phyloP scores from a whole-genome alignment of 2,888 invertebrate species.

The Temnothorax rugatulus region DNA sequence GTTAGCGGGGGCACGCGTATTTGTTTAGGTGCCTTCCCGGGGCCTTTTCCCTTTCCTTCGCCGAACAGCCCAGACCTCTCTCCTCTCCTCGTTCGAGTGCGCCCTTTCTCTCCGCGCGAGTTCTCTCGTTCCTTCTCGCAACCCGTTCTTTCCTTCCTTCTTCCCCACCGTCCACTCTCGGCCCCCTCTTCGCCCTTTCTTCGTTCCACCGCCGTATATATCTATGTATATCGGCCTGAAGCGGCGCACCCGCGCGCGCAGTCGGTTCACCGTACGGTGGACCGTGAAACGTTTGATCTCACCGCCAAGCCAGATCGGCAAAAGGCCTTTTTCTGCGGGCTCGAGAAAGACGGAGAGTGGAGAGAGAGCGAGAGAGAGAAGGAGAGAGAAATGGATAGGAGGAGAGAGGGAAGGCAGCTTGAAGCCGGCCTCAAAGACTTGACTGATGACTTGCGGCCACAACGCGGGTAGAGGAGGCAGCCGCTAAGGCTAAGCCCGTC shows the following conservation, averaged over 20 bases:
- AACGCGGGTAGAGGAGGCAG: slow-evolving; percentile 58
- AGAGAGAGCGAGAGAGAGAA: background rate
- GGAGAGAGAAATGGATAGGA: slow-evolving; percentile 16
- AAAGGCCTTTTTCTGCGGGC: slow-evolving; percentile 81
- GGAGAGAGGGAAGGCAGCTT: slow-evolving; percentile 65
- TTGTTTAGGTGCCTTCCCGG: slow-evolving; percentile 70
- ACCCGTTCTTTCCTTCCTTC: slow-evolving; percentile 50
- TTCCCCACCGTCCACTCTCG: slow-evolving; percentile 24
- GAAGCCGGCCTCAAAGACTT: slow-evolving; percentile 81
- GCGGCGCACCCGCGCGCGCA: slow-evolving; percentile 65
- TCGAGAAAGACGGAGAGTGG: slow-evolving; percentile 44
- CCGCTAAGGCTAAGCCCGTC: slow-evolving; percentile 56
- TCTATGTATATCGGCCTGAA: slow-evolving; percentile 72
- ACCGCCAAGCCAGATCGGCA: slow-evolving; percentile 82
- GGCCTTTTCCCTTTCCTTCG: slow-evolving; percentile 57
- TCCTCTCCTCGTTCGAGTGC: slow-evolving; percentile 24
- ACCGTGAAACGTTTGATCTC: slow-evolving; percentile 80
- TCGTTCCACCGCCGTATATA: slow-evolving; percentile 50
- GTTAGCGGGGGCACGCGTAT: slow-evolving; percentile 74
- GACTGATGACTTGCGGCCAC: slow-evolving; percentile 82
- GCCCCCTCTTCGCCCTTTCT: slow-evolving; percentile 19
- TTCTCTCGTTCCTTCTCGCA: slow-evolving; percentile 51
- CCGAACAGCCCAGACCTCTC: slow-evolving; percentile 39
- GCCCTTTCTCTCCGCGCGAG: slow-evolving; percentile 43
- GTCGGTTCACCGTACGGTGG: slow-evolving; percentile 76